These are phyloP conservation scores for Simalia tracyae DNA, from an alignment of 2,797 vertebrate genomes.

Conservation along the genomic window DNA sequence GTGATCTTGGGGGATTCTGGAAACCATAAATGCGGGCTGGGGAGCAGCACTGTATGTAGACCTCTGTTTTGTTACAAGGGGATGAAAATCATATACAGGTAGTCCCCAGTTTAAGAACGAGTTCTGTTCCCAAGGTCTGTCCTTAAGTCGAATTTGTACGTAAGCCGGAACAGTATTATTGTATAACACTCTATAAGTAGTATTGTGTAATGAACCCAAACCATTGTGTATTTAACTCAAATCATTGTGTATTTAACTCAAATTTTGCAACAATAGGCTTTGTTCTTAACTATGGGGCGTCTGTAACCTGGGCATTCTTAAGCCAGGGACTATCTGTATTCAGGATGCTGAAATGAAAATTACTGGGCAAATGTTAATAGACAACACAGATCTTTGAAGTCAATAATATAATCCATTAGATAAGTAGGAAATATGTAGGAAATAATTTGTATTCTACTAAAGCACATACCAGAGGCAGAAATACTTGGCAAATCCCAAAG, in stretches of 20 bases:
- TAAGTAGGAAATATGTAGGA: background rate
- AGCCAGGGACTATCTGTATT: background rate
- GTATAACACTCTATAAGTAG: too few relatives aligned
- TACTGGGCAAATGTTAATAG: background rate
- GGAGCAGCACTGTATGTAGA: background rate
- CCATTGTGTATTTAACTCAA: too few relatives aligned
- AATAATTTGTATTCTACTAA: background rate
- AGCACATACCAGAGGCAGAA: background rate
- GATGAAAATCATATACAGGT: background rate
- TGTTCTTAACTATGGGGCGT: too few relatives aligned
- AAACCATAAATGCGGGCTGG: background rate
- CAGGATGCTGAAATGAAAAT: background rate
- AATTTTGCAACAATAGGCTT: too few relatives aligned
- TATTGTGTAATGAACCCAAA: too few relatives aligned
- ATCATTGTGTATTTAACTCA: too few relatives aligned
- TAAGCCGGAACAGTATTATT: too few relatives aligned
- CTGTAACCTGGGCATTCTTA: too few relatives aligned
- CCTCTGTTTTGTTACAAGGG: background rate
- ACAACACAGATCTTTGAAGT: background rate
- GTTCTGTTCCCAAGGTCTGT: too few relatives aligned
- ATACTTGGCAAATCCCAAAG: background rate
- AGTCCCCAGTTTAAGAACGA: too few relatives aligned
- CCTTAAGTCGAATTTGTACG: too few relatives aligned
- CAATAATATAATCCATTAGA: background rate
- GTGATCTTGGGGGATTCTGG: background rate